phyloP scores from a whole-genome alignment of 2,797 vertebrate species.

The Onychomys leucogaster region DNA sequence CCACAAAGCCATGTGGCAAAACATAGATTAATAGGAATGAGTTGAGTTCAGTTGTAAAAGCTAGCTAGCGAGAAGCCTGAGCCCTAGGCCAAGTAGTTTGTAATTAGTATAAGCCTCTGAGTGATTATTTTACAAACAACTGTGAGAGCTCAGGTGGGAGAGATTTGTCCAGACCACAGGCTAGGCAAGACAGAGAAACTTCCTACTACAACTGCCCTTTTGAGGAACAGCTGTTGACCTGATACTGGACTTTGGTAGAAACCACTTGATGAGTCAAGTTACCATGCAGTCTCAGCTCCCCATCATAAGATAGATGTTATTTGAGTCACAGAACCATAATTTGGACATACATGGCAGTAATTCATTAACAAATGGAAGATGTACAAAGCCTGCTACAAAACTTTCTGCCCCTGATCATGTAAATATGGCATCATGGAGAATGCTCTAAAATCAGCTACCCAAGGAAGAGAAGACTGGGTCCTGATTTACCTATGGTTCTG shows the following conservation, averaged over 20 bases:
- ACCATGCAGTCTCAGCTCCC: background rate
- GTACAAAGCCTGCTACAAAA: background rate
- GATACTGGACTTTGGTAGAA: background rate
- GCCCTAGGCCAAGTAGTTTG: too few relatives aligned
- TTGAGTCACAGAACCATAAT: background rate
- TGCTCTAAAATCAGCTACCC: background rate
- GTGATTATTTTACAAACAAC: too few relatives aligned
- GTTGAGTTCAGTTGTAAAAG: too few relatives aligned
- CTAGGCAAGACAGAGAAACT: too few relatives aligned
- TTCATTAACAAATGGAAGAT: background rate
- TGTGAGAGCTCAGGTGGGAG: too few relatives aligned
- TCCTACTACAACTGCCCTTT: background rate
- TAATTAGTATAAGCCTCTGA: too few relatives aligned
- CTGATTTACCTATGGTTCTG: background rate
- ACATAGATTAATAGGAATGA: too few relatives aligned
- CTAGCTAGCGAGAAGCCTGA: too few relatives aligned
- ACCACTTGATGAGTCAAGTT: background rate
- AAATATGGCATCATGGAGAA: background rate
- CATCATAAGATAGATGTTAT: background rate
- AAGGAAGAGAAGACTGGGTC: background rate
- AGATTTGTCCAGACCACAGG: too few relatives aligned
- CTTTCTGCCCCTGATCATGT: background rate
- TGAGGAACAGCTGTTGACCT: background rate
- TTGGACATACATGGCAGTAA: background rate
- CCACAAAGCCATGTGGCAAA: too few relatives aligned